Base-by-base conservation (phyloP, 2,797 vertebrate genomes). In the Spinus pinus region DNA sequence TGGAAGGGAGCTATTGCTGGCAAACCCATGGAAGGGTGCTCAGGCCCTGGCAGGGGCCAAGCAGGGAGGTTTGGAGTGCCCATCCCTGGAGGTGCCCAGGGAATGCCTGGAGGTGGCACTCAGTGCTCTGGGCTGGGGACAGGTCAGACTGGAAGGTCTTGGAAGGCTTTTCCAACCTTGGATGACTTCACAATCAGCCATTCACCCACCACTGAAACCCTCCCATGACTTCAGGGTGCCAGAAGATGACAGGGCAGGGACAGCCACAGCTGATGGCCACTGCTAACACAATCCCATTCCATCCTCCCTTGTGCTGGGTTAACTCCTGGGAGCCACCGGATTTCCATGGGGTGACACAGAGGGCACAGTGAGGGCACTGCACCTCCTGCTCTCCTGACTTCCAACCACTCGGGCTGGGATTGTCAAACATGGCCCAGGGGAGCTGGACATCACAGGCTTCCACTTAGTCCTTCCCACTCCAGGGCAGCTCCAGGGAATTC, bases 361-460 rank as follows among this genome's bases (percentile, higher is more conserved):
- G 64, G 44, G 0, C 3, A 39, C 37, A 39, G 37, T 2, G 12
- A 58, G 80, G 91, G 60, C 61, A 2, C 47, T 17, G n/a, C 2
- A 41, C 69, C 81, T 86, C 56, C 35, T n/a, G 67, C 64, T 60
- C 67, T 22, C 39, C 60, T 70, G 5, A 7, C 14, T 54, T 50
- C 73, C 35, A 66, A 9, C 25, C 67, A 11, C 37, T 73, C 3
- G 2, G 53, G 33, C 69, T 72, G 89, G n/a, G 61, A 53, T 58
- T 28, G 72, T 10, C 28, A 31, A 41, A 66, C 27, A 7, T 0
- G 3, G 44, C 8, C 80, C 35, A 0, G 65, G 73, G 74, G 19
- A 65, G 64, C 50, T 1, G 8, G 4, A 44, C 21, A 0, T 12
- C 0, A 0, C 6, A 1, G 65, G 11, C 13, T 67, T 51, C 10